Evolutionary conservation across 1,140 invertebrate genomes (phyloP), one percentile per base, ranked within the genome.

Genomic region (Bombus soroeensis): DNA sequence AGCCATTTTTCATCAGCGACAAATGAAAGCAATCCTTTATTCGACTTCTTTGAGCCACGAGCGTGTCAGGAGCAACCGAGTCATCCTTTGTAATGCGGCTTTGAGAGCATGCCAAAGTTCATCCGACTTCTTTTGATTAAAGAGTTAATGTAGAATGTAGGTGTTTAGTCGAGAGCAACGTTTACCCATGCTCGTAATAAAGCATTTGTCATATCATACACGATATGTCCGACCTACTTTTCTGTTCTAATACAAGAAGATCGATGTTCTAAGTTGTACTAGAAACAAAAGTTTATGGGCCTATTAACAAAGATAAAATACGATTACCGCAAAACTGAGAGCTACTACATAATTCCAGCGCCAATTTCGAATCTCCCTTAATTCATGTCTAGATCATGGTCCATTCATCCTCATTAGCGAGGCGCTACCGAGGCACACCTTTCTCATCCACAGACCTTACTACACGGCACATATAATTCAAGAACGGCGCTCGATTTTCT

Each of bases 1-100:
- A 37, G 66, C 53, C 39, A 80, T 85, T 85, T 80, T 80, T 80
- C 76, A 80, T n/a, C 25, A 6, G 32, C 68, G 83, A 85, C 83
- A 85, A 85, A 72, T 80, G 76, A 72, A 80, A 62, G 68, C 68
- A 72, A 80, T 72, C 15, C 22, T 78, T 80, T 80, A 79, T 62
- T 25, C 34, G 9, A 25, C 1, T 15, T 53, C 9, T 25, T 41
- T 1, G 66, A 25, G 39, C 79, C 53, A 43, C 22, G 22, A 13
- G 39, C 39, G 28, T n/a, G 37, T 28, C 39, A 62, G 57, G 22
- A 39, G 57, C 34, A 28, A n/a, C 8, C 37, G 64, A 41, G 28
- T n/a, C 18, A 64, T 62, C 53, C 34, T 78, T 78, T 62, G 53
- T 41, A 62, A n/a, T 15, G 34, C 13, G 71, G 6, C 39, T 41